Conservation (phyloP, 2,113 vertebrate genomes). For the Dicerorhinus sumatrensis region DNA sequence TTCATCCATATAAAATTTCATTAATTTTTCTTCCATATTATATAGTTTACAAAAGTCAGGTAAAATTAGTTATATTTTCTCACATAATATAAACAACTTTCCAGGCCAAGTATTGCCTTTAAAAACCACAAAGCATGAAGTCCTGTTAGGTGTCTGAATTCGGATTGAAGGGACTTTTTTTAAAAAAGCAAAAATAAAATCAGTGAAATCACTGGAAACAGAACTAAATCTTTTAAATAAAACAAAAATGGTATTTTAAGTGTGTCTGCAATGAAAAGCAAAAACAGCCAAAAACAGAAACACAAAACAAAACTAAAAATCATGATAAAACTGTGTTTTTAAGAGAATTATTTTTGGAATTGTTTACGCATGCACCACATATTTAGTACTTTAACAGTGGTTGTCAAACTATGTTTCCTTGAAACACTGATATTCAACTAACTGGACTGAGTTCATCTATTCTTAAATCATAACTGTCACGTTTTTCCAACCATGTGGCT, state of each 20-base stretch:
- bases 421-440: neutral
- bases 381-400: neutral
- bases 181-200: neutral
- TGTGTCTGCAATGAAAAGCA: neutral
- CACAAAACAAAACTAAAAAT: neutral
- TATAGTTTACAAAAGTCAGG: neutral
- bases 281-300: neutral
- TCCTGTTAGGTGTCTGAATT: neutral
- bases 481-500: neutral
- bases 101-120: neutral
- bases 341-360: neutral
- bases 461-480: neutral
- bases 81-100: neutral
- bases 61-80: neutral
- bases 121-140: neutral
- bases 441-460: neutral
- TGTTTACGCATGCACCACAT: neutral
- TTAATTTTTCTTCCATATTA: neutral
- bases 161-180: neutral
- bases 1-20: neutral
- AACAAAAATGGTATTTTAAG: neutral
- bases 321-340: neutral
- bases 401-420: neutral
- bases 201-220: neutral
- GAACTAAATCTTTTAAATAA: neutral